phyloP scores from a whole-genome alignment of 2,888 invertebrate species.

The Himalopsyche anomala region DNA sequence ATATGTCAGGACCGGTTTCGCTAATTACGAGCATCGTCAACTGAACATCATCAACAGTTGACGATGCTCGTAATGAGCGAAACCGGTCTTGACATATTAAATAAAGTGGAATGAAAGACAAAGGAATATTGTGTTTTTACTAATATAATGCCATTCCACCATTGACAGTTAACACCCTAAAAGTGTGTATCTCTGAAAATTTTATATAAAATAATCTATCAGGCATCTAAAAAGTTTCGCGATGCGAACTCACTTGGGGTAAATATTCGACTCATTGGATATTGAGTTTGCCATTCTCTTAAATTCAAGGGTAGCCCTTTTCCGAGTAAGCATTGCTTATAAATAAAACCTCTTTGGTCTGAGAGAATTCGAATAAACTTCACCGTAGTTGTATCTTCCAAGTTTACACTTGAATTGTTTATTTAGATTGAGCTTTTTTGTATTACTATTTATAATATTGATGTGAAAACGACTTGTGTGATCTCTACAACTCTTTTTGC shows the following conservation, averaged over 20 bases:
- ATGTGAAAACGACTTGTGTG: too few relatives aligned
- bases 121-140: too few relatives aligned
- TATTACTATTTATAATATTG: too few relatives aligned
- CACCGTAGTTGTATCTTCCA: constrained; percentile 22
- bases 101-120: too few relatives aligned
- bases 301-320: constrained; percentile 29
- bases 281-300: constrained; percentile 26
- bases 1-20: too few relatives aligned
- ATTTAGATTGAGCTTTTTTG: not conserved
- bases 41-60: too few relatives aligned
- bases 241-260: not conserved
- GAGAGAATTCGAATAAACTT: constrained; percentile 41
- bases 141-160: too few relatives aligned
- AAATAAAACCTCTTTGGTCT: constrained; percentile 22
- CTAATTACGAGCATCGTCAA: too few relatives aligned
- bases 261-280: constrained; percentile 30
- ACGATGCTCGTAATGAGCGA: too few relatives aligned
- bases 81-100: too few relatives aligned
- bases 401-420: constrained; percentile 17
- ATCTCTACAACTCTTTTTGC: too few relatives aligned
- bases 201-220: not conserved
- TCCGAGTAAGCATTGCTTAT: constrained; percentile 21
- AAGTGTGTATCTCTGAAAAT: not conserved
- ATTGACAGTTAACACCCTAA: too few relatives aligned
- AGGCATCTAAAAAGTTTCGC: not conserved